Evolutionary conservation across 2,888 invertebrate species (phyloP).

Genomic region (Drosophila testacea): DNA sequence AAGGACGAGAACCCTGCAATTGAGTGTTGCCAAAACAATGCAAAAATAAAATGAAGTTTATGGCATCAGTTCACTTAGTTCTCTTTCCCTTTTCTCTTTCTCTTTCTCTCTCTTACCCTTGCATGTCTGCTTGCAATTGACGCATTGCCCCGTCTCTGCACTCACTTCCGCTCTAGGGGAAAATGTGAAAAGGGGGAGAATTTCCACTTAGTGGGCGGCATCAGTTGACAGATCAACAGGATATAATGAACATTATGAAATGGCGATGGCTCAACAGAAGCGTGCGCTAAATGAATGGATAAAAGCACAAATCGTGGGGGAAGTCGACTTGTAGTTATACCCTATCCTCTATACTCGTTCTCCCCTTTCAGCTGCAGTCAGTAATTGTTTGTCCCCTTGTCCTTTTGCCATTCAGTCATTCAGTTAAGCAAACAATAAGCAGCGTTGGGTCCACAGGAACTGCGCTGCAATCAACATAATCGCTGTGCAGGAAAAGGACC

Average conservation of each 20-base stretch:
- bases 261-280: constrained; percentile 61
- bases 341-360: background rate
- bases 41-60: constrained; percentile 24
- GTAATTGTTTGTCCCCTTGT: constrained; percentile 54
- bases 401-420: constrained; percentile 65
- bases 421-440: constrained; percentile 78
- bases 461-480: constrained; percentile 80
- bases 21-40: constrained; percentile 13
- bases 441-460: constrained; percentile 74
- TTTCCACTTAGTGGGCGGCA: constrained; percentile 48
- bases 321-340: background rate
- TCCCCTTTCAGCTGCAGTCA: background rate
- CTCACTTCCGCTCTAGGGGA: background rate
- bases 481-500: constrained; percentile 73
- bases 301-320: constrained; percentile 51
- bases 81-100: background rate
- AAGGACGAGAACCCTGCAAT: constrained; percentile 9
- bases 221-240: constrained; percentile 77
- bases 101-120: constrained; percentile 6
- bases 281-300: constrained; percentile 74
- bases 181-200: background rate
- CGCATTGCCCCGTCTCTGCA: constrained; percentile 14
- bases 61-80: constrained; percentile 29
- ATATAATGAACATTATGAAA: constrained; percentile 79
- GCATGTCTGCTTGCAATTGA: constrained; percentile 64